Conservation (phyloP, 2,888 invertebrate species). For the Lasioglossum oenotherae region DNA sequence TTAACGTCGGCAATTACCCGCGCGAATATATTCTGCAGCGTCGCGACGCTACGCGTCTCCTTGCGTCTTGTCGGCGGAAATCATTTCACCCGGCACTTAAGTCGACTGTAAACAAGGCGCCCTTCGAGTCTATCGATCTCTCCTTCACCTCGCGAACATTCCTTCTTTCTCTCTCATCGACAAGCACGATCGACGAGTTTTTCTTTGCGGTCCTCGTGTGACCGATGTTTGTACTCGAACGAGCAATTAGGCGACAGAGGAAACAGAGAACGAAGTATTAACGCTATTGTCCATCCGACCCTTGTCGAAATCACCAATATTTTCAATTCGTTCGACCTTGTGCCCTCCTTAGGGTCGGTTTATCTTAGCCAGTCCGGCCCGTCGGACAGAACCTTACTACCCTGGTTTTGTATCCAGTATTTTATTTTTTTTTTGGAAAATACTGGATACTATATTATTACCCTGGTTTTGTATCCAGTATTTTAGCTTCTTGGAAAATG, state of each 20-base stretch:
- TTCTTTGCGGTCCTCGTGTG: neutral
- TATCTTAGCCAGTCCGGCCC: too few species aligned
- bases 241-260: neutral
- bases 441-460: too few species aligned
- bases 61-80: constrained; percentile 2
- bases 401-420: too few species aligned
- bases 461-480: too few species aligned
- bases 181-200: neutral
- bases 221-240: constrained; percentile 2
- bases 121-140: constrained; percentile 24
- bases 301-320: neutral
- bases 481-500: too few species aligned
- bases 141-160: neutral
- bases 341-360: neutral
- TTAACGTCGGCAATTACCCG: constrained; percentile 19
- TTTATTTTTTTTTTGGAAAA: too few species aligned
- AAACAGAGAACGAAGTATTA: neutral
- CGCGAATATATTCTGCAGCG: constrained; percentile 10
- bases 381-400: too few species aligned
- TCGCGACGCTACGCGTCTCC: neutral
- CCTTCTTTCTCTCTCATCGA: neutral
- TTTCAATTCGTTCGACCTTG: neutral
- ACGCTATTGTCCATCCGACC: neutral
- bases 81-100: constrained; percentile 14
- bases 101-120: constrained; percentile 24